Conservation (phyloP, 2,888 invertebrate genomes). For the Hirtodrosophila duncani region DNA sequence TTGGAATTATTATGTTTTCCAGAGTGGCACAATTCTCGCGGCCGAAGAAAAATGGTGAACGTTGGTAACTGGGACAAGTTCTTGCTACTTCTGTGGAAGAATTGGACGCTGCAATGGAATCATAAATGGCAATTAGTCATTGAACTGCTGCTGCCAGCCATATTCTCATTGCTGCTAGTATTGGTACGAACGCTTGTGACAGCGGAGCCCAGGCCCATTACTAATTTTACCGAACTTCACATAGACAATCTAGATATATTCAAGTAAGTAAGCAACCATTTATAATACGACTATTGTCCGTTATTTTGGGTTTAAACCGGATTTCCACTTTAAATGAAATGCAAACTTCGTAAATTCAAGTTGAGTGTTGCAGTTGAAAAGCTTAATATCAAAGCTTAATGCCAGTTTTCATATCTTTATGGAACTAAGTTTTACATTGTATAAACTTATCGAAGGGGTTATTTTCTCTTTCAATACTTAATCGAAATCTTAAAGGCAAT, state of each 20-base stretch:
- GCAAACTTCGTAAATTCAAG: too few species aligned
- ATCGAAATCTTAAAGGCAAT: too few species aligned
- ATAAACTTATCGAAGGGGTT: too few species aligned
- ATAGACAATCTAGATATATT: slow-evolving; percentile 73
- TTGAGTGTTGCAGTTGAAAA: too few species aligned
- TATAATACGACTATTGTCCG: background rate
- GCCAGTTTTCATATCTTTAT: too few species aligned
- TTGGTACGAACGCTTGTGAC: slow-evolving; percentile 84
- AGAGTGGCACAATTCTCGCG: too few species aligned
- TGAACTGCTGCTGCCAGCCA: slow-evolving; percentile 84
- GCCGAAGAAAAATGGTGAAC: slow-evolving; percentile 47
- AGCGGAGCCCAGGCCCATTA: slow-evolving; percentile 76
- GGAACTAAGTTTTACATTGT: too few species aligned
- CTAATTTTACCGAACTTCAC: slow-evolving; percentile 72
- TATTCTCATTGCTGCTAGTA: slow-evolving; percentile 84
- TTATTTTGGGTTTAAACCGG: background rate
- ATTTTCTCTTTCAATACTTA: too few species aligned
- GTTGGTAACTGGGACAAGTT: slow-evolving; percentile 81
- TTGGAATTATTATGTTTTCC: too few species aligned
- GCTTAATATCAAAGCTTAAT: too few species aligned
- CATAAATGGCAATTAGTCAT: slow-evolving; percentile 83
- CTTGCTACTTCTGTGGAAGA: slow-evolving; percentile 89
- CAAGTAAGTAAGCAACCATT: slow-evolving; percentile 51
- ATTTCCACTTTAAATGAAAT: background rate
- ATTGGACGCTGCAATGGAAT: slow-evolving; percentile 87